These are phyloP conservation scores for Brachypteracias leptosomus DNA, from an alignment of 2,113 vertebrate genomes.

Conservation along the genomic window DNA sequence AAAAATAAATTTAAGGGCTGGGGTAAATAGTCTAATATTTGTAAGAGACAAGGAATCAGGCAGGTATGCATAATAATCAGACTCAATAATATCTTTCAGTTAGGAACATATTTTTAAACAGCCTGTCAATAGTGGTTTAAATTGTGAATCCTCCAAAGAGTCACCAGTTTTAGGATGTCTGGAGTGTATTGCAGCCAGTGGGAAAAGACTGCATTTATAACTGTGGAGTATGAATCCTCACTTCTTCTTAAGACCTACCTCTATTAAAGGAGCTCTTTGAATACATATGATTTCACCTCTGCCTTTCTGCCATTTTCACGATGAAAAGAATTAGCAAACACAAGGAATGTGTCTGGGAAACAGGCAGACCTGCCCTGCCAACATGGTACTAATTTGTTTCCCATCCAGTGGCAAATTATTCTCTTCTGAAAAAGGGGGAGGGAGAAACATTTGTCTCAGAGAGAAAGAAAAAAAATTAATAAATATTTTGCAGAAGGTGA, in stretches of 20 bases:
- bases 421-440: slow-evolving; percentile 12
- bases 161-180: background rate
- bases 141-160: background rate
- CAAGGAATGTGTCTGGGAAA: slow-evolving; percentile 59
- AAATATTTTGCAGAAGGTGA: slow-evolving; percentile 78
- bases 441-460: slow-evolving; percentile 32
- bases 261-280: slow-evolving; percentile 48
- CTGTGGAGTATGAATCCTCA: background rate
- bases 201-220: background rate
- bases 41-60: background rate
- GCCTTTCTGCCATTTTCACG: slow-evolving; percentile 74
- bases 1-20: background rate
- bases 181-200: background rate
- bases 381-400: slow-evolving; percentile 66
- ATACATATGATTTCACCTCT: slow-evolving; percentile 61
- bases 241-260: slow-evolving; percentile 32
- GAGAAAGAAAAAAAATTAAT: slow-evolving; percentile 52
- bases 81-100: background rate
- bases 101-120: background rate
- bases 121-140: background rate
- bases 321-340: slow-evolving; percentile 72
- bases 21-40: background rate
- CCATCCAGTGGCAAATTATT: slow-evolving; percentile 71
- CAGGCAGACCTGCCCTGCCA: slow-evolving; percentile 58
- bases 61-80: background rate